Base-by-base conservation (phyloP, 64 coral and sea anemone genomes). In the Montipora foliosa region DNA sequence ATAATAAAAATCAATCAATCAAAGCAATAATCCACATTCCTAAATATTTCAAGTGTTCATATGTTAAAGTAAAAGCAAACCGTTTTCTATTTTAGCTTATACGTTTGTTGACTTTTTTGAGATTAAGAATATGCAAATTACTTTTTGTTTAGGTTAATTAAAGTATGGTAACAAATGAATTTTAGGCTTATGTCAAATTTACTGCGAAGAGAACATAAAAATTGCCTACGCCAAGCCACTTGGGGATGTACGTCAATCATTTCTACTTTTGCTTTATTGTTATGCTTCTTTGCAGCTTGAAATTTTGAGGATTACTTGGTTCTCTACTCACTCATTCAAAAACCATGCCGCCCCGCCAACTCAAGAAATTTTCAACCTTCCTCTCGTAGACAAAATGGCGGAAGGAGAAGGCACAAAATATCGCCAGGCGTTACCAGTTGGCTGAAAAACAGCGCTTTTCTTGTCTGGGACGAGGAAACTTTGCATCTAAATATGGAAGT, bases 401-500 rank as follows among this genome's bases (percentile, higher is more conserved):
- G 82, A 86, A 86, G 82, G 71, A 86, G 71, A 70, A 48, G 47
- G 64, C 44, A 69, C 68, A 44, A 86, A 86, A 72, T 86, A 86
- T 71, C 82, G 49, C 55, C 75, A 93, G 84, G 91, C 91, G 66
- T 93, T 85, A n/a, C 91, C 79, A 13, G 13, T 59, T 8, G 17
- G 84, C 59, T 44, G 49, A 70, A 93, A 88, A 88, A 76, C 47
- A 6, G 44, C 21, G 60, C 37, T 49, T 13, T 67, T 55, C 51
- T 44, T 75, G 90, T 76, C 79, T 76, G 67, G 57, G 46, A 79
- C 49, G 16, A 77, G 44, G 46, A 50, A 74, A 69, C 88, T 88
- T 80, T 49, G 75, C 92, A 88, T 88, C 92, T 84, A 93, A 93
- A 88, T 88, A 93, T 93, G 92, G 92, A 87, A 84, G 84, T 80